phyloP scores from a whole-genome alignment of 1,140 invertebrate genomes.

The Hylaeus anthracinus region DNA sequence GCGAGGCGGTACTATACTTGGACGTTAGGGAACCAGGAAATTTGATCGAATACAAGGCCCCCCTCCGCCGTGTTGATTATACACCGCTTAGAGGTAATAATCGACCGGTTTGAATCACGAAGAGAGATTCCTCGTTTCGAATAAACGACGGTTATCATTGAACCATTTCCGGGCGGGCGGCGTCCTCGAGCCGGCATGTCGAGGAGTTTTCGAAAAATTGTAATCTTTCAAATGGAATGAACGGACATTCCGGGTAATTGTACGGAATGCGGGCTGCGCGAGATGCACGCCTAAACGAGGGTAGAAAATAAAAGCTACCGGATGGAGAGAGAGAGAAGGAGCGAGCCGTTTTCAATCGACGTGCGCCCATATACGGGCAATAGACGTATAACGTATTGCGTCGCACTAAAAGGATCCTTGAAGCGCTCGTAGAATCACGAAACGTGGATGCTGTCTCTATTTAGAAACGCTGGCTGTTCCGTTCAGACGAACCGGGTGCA shows the following conservation, averaged over 20 bases:
- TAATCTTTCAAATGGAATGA: slow-evolving; percentile 64
- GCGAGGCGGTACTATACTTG: too few relatives aligned
- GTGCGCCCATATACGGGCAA: slow-evolving; percentile 64
- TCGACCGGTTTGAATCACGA: too few relatives aligned
- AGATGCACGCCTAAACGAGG: slow-evolving; percentile 60
- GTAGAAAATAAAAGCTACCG: slow-evolving; percentile 57
- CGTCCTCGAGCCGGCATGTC: background rate
- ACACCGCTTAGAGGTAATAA: too few relatives aligned
- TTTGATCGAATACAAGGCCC: too few relatives aligned
- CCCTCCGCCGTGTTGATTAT: too few relatives aligned
- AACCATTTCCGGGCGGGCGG: background rate
- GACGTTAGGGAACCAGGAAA: too few relatives aligned
- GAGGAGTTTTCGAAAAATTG: slow-evolving; percentile 60
- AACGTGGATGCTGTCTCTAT: slow-evolving; percentile 13
- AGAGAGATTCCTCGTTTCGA: background rate
- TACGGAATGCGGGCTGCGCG: slow-evolving; percentile 64
- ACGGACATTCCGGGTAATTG: slow-evolving; percentile 60
- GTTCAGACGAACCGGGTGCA: too few relatives aligned
- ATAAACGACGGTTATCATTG: background rate
- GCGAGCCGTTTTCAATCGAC: slow-evolving; percentile 58
- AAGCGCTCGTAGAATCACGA: slow-evolving; percentile 55
- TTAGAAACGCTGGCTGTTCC: background rate
- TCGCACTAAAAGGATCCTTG: slow-evolving; percentile 54
- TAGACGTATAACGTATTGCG: slow-evolving; percentile 57
- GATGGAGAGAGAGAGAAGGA: background rate